Conservation (phyloP, 2,113 vertebrate species). For the Melanostigma gelatinosum region DNA sequence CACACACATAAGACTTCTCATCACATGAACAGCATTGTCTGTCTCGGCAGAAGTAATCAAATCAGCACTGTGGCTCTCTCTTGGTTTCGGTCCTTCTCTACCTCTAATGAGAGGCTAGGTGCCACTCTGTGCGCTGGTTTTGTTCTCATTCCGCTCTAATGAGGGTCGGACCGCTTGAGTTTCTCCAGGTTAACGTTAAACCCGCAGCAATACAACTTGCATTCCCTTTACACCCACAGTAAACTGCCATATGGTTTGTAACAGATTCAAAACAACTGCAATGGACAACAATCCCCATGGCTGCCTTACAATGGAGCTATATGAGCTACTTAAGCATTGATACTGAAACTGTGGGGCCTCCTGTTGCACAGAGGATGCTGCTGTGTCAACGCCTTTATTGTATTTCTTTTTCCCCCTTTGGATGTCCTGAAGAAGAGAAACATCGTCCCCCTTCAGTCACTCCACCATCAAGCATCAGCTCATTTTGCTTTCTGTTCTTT, state of each 20-base stretch:
- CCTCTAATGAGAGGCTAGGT: constrained; percentile 67
- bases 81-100: constrained; percentile 31
- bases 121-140: constrained; percentile 26
- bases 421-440: neutral
- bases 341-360: neutral
- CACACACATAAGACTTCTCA: constrained; percentile 29
- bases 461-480: neutral
- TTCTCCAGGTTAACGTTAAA: constrained; percentile 23
- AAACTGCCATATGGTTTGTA: neutral
- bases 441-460: neutral
- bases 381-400: neutral
- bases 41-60: constrained; percentile 72
- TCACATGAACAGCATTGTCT: constrained; percentile 40
- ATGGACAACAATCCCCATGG: neutral
- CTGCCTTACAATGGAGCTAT: neutral
- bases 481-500: no score
- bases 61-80: constrained; percentile 35
- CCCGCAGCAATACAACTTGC: constrained; percentile 1
- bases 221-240: neutral
- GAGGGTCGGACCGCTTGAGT: constrained; percentile 27
- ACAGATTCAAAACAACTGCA: neutral
- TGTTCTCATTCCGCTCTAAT: constrained; percentile 33
- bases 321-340: neutral
- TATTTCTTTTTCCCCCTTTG: neutral
- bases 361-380: neutral